Base-by-base conservation (phyloP, 1,140 invertebrate genomes). In the Aphidius ervi region DNA sequence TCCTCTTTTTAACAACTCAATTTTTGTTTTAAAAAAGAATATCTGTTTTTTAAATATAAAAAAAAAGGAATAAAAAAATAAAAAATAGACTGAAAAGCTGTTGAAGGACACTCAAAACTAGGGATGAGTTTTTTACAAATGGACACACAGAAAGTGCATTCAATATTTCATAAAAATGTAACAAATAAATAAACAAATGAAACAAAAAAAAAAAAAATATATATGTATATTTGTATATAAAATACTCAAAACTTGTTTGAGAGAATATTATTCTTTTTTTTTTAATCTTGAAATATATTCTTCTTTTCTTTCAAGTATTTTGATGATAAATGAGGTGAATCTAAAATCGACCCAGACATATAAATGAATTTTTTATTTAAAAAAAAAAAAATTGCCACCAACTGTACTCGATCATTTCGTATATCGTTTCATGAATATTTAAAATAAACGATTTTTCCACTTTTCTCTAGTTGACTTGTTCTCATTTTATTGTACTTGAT, bases 261-360 rank as follows among this genome's bases (percentile, higher is more conserved):
- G 4, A 53, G 16, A 16, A 20, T n/a, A 54, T 6, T n/a, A 54
- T 10, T 54, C 41, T 54, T 42, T 42, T 54, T 54, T 9, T 41
- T 6, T 39, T 54, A 9, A 37, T 40, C 39, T 52, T 40, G 39
- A 10, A 54, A 54, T 41, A 42, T 16, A 6, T 3, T 16, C 0
- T 5, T 46, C 45, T 49, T 53, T 46, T 37, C 20, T 10, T 6
- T 20, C 10, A 10, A 43, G 9, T 43, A 9, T 54, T 6, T 8
- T 10, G 49, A 41, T n/a, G 40, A 41, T n/a, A 40, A n/a, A 54
- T 42, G 52, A 37, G 23, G 23, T 6, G 40, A 42, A 54, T 40
- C 9, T 54, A 6, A 54, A 42, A 54, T 54, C 52, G 52, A 54
- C 39, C 52, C 52, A 54, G 52, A 54, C 39, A 9, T 54, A 40